These are phyloP conservation scores for Pipistrellus pygmaeus DNA, from an alignment of 2,797 vertebrate genomes.

Conservation along the genomic window DNA sequence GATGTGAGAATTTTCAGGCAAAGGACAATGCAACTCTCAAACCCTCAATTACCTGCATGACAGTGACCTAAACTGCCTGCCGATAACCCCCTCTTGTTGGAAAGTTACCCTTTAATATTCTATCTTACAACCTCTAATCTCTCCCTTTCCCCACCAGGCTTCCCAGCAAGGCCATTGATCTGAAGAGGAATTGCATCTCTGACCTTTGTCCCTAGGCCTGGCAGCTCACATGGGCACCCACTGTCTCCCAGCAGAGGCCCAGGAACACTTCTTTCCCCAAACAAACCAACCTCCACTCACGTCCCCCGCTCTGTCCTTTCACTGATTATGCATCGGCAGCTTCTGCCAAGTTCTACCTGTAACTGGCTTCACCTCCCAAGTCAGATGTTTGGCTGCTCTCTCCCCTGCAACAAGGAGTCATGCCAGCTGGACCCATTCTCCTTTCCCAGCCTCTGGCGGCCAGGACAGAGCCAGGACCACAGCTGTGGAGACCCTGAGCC, in stretches of 20 bases:
- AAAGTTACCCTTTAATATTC: slow-evolving; percentile 8
- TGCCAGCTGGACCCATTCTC: slow-evolving; percentile 65
- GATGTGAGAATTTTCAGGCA: neutral
- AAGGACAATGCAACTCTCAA: neutral
- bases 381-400: slow-evolving; percentile 63
- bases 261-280: slow-evolving; percentile 67
- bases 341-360: slow-evolving; percentile 76
- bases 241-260: slow-evolving; percentile 57
- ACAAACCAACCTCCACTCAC: slow-evolving; percentile 59
- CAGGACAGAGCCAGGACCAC: neutral
- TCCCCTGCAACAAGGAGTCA: slow-evolving; percentile 44
- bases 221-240: slow-evolving; percentile 63
- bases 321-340: neutral
- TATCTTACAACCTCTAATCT: neutral
- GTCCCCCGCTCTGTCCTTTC: slow-evolving; percentile 68
- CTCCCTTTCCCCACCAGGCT: neutral
- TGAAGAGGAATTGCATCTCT: slow-evolving; percentile 64
- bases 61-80: neutral
- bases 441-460: slow-evolving; percentile 27
- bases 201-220: slow-evolving; percentile 78
- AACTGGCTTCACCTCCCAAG: slow-evolving; percentile 64
- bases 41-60: neutral
- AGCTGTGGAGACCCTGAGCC: slow-evolving; percentile 34
- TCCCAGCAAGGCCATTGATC: slow-evolving; percentile 1
- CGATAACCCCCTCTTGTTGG: neutral